Evolutionary conservation across 53 echinoderm and acorn worm species (phyloP).

Genomic region (Patiria pectinifera): DNA sequence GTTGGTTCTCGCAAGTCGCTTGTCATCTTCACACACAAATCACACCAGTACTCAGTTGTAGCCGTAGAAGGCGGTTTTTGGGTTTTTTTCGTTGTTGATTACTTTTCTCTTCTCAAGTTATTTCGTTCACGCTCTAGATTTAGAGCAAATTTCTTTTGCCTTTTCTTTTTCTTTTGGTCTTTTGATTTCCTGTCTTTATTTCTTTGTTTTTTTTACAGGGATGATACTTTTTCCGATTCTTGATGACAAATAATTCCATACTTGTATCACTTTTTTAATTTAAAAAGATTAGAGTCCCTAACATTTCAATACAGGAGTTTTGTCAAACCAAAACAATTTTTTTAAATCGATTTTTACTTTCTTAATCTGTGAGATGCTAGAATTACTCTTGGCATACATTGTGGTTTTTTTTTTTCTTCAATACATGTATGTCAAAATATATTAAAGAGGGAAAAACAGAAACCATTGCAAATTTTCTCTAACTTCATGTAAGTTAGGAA

Average conservation of each 20-base stretch:
- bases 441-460: too few relatives aligned
- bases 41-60: conserved; percentile 9
- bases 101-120: not conserved
- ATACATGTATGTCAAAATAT: too few relatives aligned
- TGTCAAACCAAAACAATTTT: too few relatives aligned
- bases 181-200: not conserved
- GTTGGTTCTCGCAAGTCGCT: conserved; percentile 45
- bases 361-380: too few relatives aligned
- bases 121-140: conserved; percentile 24
- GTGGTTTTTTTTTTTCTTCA: too few relatives aligned
- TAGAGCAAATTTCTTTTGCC: conserved; percentile 10
- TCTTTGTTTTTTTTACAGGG: not conserved
- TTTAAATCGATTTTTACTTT: too few relatives aligned
- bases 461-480: too few relatives aligned
- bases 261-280: too few relatives aligned
- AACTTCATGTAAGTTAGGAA: too few relatives aligned
- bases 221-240: not conserved
- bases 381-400: too few relatives aligned
- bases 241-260: not conserved
- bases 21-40: not conserved
- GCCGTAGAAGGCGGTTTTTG: conserved; percentile 29
- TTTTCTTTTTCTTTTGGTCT: conserved; percentile 4
- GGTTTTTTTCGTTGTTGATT: not conserved
- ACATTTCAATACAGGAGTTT: too few relatives aligned
- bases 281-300: too few relatives aligned